Evolutionary conservation across 1,140 invertebrate species (phyloP).

Genomic region (Anastrepha ludens): DNA sequence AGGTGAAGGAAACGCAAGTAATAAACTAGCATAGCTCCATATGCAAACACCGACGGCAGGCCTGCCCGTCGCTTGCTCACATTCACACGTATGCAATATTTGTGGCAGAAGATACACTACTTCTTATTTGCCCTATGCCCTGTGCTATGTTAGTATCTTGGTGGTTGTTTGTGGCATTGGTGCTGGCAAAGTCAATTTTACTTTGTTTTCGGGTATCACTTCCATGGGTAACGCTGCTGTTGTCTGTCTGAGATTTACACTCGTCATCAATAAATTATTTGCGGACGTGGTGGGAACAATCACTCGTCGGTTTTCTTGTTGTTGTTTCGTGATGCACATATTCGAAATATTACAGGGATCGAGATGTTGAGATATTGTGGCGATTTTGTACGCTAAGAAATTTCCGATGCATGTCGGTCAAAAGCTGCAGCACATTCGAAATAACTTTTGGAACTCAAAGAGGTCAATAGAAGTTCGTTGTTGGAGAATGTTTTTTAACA

Average conservation of each 20-base stretch:
- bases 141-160: too few species aligned
- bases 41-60: too few species aligned
- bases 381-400: background rate
- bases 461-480: too few species aligned
- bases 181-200: background rate
- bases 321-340: background rate
- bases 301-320: background rate
- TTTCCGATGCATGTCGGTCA: background rate
- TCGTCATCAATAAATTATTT: constrained; percentile 17
- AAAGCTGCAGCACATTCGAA: background rate
- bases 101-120: background rate
- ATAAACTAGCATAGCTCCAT: too few species aligned
- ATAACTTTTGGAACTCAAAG: background rate
- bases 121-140: too few species aligned
- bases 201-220: background rate
- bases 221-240: background rate
- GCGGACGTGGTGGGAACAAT: constrained; percentile 19
- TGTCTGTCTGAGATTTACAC: background rate
- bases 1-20: too few species aligned
- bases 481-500: too few species aligned
- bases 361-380: background rate
- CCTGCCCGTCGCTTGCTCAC: too few species aligned
- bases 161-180: background rate
- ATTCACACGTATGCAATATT: background rate
- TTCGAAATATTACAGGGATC: background rate